phyloP scores from a whole-genome alignment of 2,797 vertebrate species.

The Nothura maculosa region DNA sequence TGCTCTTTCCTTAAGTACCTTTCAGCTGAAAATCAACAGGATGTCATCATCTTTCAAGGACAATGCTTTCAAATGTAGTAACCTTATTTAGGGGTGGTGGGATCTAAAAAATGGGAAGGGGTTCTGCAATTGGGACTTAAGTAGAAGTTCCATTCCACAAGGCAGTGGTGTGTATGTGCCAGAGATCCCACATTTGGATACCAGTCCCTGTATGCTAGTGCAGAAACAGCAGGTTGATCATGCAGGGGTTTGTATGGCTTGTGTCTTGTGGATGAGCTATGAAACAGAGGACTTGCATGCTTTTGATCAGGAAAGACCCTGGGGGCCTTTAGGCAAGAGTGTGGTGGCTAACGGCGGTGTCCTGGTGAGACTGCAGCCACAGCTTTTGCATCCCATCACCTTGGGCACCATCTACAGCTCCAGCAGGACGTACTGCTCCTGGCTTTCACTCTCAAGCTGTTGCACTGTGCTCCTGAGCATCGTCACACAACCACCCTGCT shows the following conservation, averaged over 20 bases:
- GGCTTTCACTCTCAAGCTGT: background rate
- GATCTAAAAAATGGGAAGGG: background rate
- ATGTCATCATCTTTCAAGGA: background rate
- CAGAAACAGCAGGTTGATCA: constrained; percentile 18
- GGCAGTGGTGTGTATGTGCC: background rate
- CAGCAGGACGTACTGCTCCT: constrained; percentile 47
- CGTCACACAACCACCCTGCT: background rate
- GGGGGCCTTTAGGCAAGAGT: constrained; percentile 5
- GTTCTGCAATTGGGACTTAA: background rate
- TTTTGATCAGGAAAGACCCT: constrained; percentile 51
- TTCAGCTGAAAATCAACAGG: background rate
- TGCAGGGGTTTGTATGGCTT: background rate
- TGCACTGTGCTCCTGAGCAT: constrained; percentile 3
- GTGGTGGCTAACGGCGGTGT: constrained; percentile 34
- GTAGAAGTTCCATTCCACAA: background rate
- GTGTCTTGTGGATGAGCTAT: constrained; percentile 10
- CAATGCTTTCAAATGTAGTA: background rate
- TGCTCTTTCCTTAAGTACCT: background rate
- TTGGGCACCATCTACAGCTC: constrained; percentile 56
- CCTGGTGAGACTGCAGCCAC: constrained; percentile 39
- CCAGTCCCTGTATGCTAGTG: background rate
- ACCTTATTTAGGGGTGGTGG: background rate
- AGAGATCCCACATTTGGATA: background rate
- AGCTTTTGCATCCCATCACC: constrained; percentile 58
- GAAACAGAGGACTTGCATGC: constrained; percentile 53